A percentile compares a stretch with the other conserved stretches of the same genome.
These are phyloP conservation scores for Pseudocheirus occidentalis DNA, from an alignment of 2,797 vertebrate species.

Conservation along the genomic window DNA sequence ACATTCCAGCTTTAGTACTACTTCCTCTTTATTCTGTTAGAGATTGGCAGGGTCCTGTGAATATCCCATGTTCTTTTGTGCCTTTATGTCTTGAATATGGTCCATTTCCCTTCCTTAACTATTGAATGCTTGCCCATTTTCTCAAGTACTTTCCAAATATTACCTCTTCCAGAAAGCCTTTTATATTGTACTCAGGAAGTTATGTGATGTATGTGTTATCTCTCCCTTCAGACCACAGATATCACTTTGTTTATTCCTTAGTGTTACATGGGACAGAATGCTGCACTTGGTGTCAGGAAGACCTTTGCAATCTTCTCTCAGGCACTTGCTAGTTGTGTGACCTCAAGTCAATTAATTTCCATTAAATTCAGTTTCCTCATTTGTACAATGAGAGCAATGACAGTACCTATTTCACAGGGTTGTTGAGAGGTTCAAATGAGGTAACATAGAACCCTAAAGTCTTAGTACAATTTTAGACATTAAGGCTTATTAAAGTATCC, in stretches of 20 bases:
- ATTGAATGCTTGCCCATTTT: neutral
- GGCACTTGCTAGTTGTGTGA: neutral
- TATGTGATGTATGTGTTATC: neutral
- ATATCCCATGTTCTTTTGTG: neutral
- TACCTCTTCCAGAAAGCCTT: neutral
- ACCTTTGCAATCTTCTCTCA: neutral
- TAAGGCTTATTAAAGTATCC: neutral
- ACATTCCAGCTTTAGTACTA: neutral
- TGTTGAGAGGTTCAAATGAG: neutral
- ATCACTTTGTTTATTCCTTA: neutral
- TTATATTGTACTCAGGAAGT: neutral
- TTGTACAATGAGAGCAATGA: neutral
- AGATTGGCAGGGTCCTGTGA: neutral
- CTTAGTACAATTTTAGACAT: neutral
- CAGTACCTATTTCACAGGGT: neutral
- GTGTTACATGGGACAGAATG: neutral
- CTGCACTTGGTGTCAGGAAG: neutral
- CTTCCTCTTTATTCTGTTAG: neutral
- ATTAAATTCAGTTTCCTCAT: neutral
- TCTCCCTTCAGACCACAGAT: neutral
- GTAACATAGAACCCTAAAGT: neutral
- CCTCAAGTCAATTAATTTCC: neutral
- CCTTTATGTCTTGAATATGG: neutral
- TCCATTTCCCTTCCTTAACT: neutral
- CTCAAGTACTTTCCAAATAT: neutral